phyloP scores from a whole-genome alignment of 2,888 invertebrate species.

The Melanargia galathea region DNA sequence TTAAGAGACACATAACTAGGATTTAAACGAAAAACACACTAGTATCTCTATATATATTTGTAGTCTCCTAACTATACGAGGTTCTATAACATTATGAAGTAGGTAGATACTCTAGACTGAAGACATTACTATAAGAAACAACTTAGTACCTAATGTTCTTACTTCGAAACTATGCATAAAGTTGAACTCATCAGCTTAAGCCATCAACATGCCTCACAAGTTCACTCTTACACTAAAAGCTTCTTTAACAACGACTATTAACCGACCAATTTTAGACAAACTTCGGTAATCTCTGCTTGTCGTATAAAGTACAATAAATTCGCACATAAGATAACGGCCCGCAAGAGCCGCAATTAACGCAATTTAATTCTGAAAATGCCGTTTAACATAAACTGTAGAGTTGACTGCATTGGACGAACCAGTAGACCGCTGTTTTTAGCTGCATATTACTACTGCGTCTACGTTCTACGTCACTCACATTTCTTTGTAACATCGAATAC shows the following conservation, averaged over 20 bases:
- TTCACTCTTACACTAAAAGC: slow-evolving; percentile 46
- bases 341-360: not conserved
- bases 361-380: no score
- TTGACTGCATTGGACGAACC: no score
- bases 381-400: no score
- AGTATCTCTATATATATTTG: no score
- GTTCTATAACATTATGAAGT: not conserved
- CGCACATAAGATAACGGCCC: not conserved
- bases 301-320: slow-evolving; percentile 37
- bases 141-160: slow-evolving; percentile 10
- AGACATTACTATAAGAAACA: not conserved
- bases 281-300: slow-evolving; percentile 51
- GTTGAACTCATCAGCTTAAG: slow-evolving; percentile 43
- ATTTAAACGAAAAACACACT: no score
- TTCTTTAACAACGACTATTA: slow-evolving; percentile 46
- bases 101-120: not conserved
- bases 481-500: no score
- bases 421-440: no score
- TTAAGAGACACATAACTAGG: no score
- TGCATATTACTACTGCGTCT: no score
- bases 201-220: slow-evolving; percentile 43
- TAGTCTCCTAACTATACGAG: not conserved
- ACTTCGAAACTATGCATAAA: slow-evolving; percentile 41
- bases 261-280: slow-evolving; percentile 50
- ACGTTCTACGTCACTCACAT: no score